These are phyloP conservation scores for Achatina immaculata DNA, from an alignment of 1,140 invertebrate species.

Conservation along the genomic window DNA sequence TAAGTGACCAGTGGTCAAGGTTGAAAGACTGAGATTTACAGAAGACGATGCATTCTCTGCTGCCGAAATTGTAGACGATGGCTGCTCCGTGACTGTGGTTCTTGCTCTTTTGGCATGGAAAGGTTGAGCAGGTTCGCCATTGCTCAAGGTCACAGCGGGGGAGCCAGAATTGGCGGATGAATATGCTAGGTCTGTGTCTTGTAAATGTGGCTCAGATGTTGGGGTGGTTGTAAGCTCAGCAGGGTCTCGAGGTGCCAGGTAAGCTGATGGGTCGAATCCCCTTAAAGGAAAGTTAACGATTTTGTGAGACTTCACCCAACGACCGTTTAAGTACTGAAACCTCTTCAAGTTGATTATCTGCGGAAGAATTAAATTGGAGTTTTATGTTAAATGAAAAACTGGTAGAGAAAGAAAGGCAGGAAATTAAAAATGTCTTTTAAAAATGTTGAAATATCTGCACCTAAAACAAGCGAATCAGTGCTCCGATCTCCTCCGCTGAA, in stretches of 20 bases:
- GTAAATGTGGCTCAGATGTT: no score
- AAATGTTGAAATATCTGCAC: no score
- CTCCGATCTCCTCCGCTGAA: no score
- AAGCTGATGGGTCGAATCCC: conserved; percentile 81
- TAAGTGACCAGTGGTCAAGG: neutral
- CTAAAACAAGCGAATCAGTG: no score
- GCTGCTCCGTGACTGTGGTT: neutral
- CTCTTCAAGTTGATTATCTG: conserved; percentile 91
- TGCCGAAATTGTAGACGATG: no score
- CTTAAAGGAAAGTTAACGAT: conserved; percentile 88
- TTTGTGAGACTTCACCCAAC: conserved; percentile 94
- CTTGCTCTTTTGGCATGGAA: no score
- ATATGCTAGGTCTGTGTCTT: conserved; percentile 15
- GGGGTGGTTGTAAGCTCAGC: neutral
- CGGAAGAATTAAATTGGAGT: conserved; percentile 42
- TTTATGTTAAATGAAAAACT: no score
- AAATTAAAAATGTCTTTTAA: no score
- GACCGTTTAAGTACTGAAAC: conserved; percentile 88
- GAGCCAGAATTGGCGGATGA: neutral
- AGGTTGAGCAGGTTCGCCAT: neutral
- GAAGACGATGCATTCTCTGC: neutral
- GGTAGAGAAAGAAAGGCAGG: no score
- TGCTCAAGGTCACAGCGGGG: no score
- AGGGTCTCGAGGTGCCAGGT: conserved; percentile 56
- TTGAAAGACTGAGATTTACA: conserved; percentile 15